Percentiles rank a stretch among this genome's conserved stretches.
Evolutionary conservation across 2,797 vertebrate species (phyloP).

Genomic region (Enteromius anoplus): DNA sequence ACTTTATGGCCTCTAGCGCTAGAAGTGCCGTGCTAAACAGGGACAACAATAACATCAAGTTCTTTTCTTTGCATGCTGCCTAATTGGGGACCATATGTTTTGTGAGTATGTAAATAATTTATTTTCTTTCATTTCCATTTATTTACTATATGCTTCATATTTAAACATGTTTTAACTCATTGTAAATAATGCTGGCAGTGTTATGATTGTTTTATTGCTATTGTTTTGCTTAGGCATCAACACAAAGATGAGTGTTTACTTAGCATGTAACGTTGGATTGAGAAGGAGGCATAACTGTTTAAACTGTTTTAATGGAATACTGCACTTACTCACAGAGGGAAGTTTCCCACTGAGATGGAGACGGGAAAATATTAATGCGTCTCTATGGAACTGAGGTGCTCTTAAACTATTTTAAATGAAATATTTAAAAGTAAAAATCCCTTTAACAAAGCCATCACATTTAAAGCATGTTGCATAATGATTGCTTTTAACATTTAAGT

Average conservation of each 20-base stretch:
- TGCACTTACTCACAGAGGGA: slow-evolving; percentile 5
- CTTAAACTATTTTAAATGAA: neutral
- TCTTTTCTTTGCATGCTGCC: slow-evolving; percentile 56
- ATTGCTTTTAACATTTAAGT: neutral
- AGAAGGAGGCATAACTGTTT: slow-evolving; percentile 30
- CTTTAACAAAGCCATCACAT: neutral
- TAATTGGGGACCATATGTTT: slow-evolving; percentile 44
- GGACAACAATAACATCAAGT: slow-evolving; percentile 56
- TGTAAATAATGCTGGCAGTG: slow-evolving; percentile 26
- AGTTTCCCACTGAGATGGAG: neutral
- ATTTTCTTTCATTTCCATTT: slow-evolving; percentile 38
- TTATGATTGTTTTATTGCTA: slow-evolving; percentile 23
- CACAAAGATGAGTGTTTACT: slow-evolving; percentile 30
- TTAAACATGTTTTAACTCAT: slow-evolving; percentile 18
- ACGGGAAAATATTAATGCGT: neutral
- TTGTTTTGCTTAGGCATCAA: slow-evolving; percentile 16
- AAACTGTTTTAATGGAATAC: slow-evolving; percentile 25
- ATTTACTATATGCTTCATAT: slow-evolving; percentile 22
- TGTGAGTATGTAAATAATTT: slow-evolving; percentile 29
- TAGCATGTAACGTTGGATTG: neutral
- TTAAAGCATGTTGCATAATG: neutral
- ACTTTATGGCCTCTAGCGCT: slow-evolving; percentile 70
- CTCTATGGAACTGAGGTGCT: neutral
- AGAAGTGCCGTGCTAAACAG: slow-evolving; percentile 55
- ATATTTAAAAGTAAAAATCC: neutral